These are phyloP conservation scores for Apostichopus californicus DNA, from an alignment of 35 echinoderm and acorn worm species.

Conservation along the genomic window DNA sequence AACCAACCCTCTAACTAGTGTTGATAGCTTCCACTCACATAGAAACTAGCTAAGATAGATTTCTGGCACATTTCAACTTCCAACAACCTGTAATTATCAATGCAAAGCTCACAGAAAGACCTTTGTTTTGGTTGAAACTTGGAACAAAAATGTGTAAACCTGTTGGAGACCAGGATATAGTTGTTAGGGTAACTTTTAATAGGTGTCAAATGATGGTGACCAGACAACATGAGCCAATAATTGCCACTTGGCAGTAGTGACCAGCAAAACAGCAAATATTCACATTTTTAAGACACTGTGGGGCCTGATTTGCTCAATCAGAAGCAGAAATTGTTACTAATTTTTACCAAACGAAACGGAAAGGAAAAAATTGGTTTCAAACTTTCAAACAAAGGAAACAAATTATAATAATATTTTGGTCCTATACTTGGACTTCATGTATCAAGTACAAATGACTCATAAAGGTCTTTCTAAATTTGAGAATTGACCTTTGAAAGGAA, in stretches of 20 bases:
- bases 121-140: neutral
- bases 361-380: too few relatives aligned
- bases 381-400: too few relatives aligned
- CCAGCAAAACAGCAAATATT: neutral
- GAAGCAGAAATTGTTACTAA: too few relatives aligned
- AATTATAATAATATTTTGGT: too few relatives aligned
- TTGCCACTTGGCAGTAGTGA: neutral
- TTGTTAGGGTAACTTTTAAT: neutral
- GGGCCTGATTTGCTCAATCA: neutral
- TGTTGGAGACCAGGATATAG: slow-evolving; percentile 24
- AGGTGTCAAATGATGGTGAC: slow-evolving; percentile 10
- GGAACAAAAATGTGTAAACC: neutral
- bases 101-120: neutral
- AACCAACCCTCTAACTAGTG: neutral
- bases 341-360: too few relatives aligned
- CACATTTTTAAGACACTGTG: neutral
- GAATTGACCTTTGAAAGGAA: too few relatives aligned
- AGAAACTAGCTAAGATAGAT: slow-evolving; percentile 5
- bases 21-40: slow-evolving; percentile 28
- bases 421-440: too few relatives aligned
- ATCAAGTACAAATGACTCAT: too few relatives aligned
- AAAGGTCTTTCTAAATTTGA: too few relatives aligned
- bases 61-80: slow-evolving; percentile 12
- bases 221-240: slow-evolving; percentile 3
- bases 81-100: slow-evolving; percentile 39